Conservation (phyloP, 1,140 invertebrate genomes). For the Drosophila albomicans region DNA sequence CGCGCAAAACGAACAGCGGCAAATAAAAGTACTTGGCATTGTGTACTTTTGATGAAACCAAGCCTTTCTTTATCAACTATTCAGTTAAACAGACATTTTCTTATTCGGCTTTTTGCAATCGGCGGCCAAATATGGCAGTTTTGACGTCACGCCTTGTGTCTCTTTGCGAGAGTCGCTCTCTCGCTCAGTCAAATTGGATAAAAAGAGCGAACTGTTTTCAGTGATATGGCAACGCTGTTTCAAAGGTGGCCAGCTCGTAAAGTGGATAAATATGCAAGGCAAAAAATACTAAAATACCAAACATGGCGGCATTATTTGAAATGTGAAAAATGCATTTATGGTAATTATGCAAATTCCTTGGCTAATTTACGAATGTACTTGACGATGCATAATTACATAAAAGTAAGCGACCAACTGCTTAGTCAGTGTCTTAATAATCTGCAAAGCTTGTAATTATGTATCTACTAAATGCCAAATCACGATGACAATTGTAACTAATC, state of each 20-base stretch:
- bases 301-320: not conserved
- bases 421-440: slow-evolving; percentile 22
- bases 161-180: too few species aligned
- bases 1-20: not conserved
- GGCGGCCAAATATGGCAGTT: not conserved
- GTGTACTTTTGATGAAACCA: not conserved
- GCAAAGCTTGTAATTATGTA: slow-evolving; percentile 24
- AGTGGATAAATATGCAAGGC: slow-evolving; percentile 4
- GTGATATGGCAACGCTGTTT: slow-evolving; percentile 30
- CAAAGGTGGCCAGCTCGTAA: not conserved
- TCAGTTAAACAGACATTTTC: not conserved
- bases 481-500: slow-evolving; percentile 14
- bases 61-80: not conserved
- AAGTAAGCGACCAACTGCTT: slow-evolving; percentile 14
- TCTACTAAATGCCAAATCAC: slow-evolving; percentile 24
- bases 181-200: slow-evolving; percentile 14
- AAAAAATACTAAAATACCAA: slow-evolving; percentile 24
- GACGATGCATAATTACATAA: slow-evolving; percentile 11
- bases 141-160: slow-evolving; percentile 25
- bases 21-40: not conserved
- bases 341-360: not conserved
- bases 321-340: not conserved
- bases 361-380: slow-evolving; percentile 3
- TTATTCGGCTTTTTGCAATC: not conserved
- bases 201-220: slow-evolving; percentile 22